Conservation (phyloP, 2,113 vertebrate species). For the Mormoops blainvillei region DNA sequence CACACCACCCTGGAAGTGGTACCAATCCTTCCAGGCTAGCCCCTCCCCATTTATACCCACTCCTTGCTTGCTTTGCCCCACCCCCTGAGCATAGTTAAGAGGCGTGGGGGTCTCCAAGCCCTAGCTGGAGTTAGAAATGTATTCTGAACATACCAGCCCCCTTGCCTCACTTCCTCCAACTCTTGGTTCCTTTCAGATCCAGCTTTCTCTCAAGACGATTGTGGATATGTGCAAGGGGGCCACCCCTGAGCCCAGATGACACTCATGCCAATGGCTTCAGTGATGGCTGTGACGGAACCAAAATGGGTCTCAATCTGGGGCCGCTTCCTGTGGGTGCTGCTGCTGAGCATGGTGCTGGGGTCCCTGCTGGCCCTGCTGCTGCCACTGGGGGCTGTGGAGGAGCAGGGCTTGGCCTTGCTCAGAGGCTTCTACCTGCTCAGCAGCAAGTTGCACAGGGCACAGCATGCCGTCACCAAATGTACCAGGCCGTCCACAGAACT, state of each 20-base stretch:
- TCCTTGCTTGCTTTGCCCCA: not conserved
- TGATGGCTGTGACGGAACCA: constrained; percentile 78
- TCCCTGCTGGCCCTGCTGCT: constrained; percentile 86
- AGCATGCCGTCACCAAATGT: constrained; percentile 25
- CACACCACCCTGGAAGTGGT: not conserved
- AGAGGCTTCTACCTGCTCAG: constrained; percentile 84
- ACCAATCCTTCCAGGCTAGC: not conserved
- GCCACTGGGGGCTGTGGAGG: constrained; percentile 84
- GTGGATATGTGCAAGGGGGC: not conserved
- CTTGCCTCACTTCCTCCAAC: not conserved
- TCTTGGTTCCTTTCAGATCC: not conserved
- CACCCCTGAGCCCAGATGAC: constrained; percentile 73
- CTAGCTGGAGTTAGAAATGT: not conserved
- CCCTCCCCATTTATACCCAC: not conserved
- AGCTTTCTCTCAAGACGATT: not conserved
- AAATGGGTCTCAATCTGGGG: constrained; percentile 81
- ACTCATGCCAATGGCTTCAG: constrained; percentile 78
- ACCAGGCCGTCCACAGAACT: constrained; percentile 86
- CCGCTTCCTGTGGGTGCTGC: constrained; percentile 82
- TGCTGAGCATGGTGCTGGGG: constrained; percentile 83
- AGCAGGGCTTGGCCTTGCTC: constrained; percentile 81
- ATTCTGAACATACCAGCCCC: fast-evolving
- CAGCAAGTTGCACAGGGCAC: constrained; percentile 79
- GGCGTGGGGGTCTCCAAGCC: not conserved
- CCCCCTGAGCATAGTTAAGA: not conserved